Percentiles rank a stretch among this genome's conserved stretches.
These are phyloP conservation scores for Xenus cinereus DNA, from an alignment of 2,113 vertebrate species.

Conservation along the genomic window DNA sequence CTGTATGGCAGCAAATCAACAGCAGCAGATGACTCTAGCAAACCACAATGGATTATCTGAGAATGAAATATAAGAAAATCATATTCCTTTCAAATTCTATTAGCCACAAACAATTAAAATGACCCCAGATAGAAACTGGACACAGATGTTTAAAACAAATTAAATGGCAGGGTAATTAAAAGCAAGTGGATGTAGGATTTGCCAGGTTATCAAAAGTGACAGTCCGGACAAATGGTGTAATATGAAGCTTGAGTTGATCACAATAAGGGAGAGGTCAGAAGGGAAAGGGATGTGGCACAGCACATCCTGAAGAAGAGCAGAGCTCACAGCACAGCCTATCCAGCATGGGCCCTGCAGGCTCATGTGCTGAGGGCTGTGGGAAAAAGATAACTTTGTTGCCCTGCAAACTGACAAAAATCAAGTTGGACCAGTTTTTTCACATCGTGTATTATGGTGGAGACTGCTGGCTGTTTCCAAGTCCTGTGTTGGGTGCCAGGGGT, in stretches of 20 bases:
- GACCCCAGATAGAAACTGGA: background rate
- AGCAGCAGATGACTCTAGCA: background rate
- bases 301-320: background rate
- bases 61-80: slow-evolving; percentile 17
- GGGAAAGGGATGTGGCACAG: rapidly evolving
- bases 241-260: background rate
- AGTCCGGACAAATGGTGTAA: background rate
- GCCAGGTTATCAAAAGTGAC: slow-evolving; percentile 6
- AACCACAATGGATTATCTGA: slow-evolving; percentile 14
- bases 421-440: background rate
- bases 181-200: background rate
- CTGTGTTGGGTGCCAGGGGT: background rate
- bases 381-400: background rate
- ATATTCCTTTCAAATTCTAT: slow-evolving; percentile 38
- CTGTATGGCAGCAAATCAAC: slow-evolving; percentile 31
- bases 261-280: background rate
- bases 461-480: background rate
- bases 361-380: rapidly evolving
- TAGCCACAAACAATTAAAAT: slow-evolving; percentile 19
- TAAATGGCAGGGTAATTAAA: slow-evolving; percentile 30
- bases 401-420: background rate
- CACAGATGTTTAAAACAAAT: slow-evolving; percentile 35
- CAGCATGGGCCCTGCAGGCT: background rate
- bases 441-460: background rate
- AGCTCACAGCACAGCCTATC: rapidly evolving